A percentile compares a stretch with the other conserved stretches of the same genome.
Evolutionary conservation across 2,888 invertebrate species (phyloP).

Genomic region (Scaptodrosophila latifasciaeformis): DNA sequence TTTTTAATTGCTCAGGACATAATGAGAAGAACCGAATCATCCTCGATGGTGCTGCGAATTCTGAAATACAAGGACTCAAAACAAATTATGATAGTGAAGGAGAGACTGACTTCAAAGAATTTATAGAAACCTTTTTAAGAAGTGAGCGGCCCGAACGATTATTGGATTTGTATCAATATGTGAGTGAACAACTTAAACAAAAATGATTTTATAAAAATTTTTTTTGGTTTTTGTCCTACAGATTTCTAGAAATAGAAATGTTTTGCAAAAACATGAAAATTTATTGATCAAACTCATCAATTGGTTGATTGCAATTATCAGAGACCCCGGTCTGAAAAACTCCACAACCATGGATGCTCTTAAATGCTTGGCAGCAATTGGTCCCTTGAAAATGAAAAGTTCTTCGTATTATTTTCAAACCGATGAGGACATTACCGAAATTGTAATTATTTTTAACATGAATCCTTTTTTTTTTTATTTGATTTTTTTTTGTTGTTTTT

Average conservation of each 20-base stretch:
- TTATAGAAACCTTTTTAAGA: slow-evolving; percentile 41
- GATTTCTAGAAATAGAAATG: slow-evolving; percentile 57
- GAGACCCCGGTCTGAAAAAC: slow-evolving; percentile 44
- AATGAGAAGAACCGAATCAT: no score
- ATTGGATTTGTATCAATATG: slow-evolving; percentile 47
- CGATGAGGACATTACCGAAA: slow-evolving; percentile 48
- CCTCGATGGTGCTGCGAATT: no score
- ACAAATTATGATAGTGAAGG: no score
- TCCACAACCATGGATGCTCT: slow-evolving; percentile 78
- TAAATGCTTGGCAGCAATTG: slow-evolving; percentile 78
- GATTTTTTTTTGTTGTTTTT: not conserved
- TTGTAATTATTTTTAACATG: no score
- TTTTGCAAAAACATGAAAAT: slow-evolving; percentile 40
- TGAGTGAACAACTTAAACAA: slow-evolving; percentile 21
- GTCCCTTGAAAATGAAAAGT: slow-evolving; percentile 57
- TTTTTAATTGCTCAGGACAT: no score
- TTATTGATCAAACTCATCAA: slow-evolving; percentile 57
- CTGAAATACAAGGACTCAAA: no score
- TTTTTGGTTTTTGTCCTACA: slow-evolving; percentile 20
- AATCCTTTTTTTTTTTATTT: no score
- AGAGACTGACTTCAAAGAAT: slow-evolving; percentile 18
- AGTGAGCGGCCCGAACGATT: slow-evolving; percentile 46
- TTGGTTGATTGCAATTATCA: slow-evolving; percentile 57
- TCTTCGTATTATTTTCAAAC: slow-evolving; percentile 67
- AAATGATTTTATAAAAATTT: not conserved